Evolutionary conservation across 2,888 invertebrate species (phyloP).

Genomic region (Hypercompe scribonia): DNA sequence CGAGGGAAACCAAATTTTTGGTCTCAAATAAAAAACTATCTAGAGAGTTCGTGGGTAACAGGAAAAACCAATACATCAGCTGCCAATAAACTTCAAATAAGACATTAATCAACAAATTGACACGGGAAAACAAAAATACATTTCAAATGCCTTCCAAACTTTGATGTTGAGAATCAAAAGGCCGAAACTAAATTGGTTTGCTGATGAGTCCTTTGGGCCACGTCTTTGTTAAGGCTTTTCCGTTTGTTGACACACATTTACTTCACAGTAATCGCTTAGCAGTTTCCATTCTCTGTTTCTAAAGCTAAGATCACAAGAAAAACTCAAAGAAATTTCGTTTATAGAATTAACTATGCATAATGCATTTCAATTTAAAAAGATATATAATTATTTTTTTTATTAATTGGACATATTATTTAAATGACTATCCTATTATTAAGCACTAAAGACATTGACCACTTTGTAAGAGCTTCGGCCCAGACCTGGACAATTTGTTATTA

Average conservation of each 20-base stretch:
- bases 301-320: conserved; percentile 40
- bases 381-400: too few species aligned
- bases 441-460: neutral
- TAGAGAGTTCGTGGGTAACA: neutral
- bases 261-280: conserved; percentile 55
- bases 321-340: neutral
- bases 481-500: too few species aligned
- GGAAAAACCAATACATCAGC: neutral
- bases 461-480: too few species aligned
- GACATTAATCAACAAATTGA: conserved; percentile 1
- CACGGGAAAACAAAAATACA: conserved; percentile 25
- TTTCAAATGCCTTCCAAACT: conserved; percentile 26
- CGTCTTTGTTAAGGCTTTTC: conserved; percentile 53
- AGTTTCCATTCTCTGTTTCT: conserved; percentile 45
- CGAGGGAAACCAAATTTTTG: too few species aligned
- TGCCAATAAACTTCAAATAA: conserved; percentile 3
- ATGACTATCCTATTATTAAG: neutral
- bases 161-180: conserved; percentile 47
- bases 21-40: neutral
- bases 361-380: too few species aligned
- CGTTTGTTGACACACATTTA: conserved; percentile 60
- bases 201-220: conserved; percentile 48
- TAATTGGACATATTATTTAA: neutral
- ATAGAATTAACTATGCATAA: neutral
- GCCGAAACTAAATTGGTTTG: conserved; percentile 49